Evolutionary conservation across 2,888 invertebrate species (phyloP).

Genomic region (Eristalis intricaria): DNA sequence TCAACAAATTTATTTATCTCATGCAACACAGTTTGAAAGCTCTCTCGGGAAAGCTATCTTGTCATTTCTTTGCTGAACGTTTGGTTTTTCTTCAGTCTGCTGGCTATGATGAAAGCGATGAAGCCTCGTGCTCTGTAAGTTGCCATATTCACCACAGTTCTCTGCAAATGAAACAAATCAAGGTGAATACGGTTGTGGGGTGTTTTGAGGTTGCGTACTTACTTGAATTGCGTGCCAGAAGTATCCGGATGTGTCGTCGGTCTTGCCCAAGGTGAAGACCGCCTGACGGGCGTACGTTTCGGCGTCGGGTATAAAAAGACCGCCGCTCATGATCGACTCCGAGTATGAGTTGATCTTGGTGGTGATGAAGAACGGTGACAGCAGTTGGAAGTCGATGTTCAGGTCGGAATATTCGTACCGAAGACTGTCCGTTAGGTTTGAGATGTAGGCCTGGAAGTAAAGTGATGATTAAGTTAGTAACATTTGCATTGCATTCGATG

Average conservation of each 20-base stretch:
- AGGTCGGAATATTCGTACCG: slow-evolving; percentile 88
- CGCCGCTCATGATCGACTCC: slow-evolving; percentile 85
- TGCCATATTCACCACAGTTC: slow-evolving; percentile 12
- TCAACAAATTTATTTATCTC: slow-evolving; percentile 25
- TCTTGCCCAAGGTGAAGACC: slow-evolving; percentile 89
- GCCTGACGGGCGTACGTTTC: slow-evolving; percentile 88
- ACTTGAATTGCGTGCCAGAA: slow-evolving; percentile 93
- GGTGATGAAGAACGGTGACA: slow-evolving; percentile 91
- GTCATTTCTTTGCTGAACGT: slow-evolving; percentile 59
- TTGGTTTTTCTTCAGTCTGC: slow-evolving; percentile 41
- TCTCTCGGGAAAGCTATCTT: slow-evolving; percentile 9
- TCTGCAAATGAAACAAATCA: slow-evolving; percentile 22
- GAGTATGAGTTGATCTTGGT: slow-evolving; percentile 95
- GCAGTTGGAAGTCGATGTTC: slow-evolving; percentile 91
- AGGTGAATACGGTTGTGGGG: not conserved
- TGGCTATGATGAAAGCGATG: slow-evolving; percentile 23
- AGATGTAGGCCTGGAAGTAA: slow-evolving; percentile 85
- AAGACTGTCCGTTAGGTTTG: slow-evolving; percentile 89
- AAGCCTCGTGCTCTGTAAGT: slow-evolving; percentile 38
- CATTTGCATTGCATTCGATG: no score
- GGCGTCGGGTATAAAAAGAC: slow-evolving; percentile 86
- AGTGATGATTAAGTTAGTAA: not conserved
- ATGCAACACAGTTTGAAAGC: not conserved
- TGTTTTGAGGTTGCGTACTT: slow-evolving; percentile 37
- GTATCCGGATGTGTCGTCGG: slow-evolving; percentile 92